These are phyloP conservation scores for Scaptomyza graminum DNA, from an alignment of 1,140 invertebrate genomes.

Conservation along the genomic window DNA sequence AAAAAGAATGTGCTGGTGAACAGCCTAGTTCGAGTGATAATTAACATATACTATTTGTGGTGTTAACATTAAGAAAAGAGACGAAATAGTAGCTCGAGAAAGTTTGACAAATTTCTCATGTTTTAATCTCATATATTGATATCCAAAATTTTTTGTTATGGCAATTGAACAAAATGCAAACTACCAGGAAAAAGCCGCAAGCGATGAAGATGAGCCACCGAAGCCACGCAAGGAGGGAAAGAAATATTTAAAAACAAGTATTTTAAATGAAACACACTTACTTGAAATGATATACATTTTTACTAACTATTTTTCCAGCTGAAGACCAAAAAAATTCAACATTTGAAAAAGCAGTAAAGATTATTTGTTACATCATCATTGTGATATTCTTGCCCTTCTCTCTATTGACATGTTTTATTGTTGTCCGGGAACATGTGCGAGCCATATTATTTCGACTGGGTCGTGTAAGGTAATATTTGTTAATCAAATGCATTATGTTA, in stretches of 20 bases:
- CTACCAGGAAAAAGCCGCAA: not conserved
- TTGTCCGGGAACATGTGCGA: conserved; percentile 88
- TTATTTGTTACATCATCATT: conserved; percentile 89
- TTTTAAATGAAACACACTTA: not conserved
- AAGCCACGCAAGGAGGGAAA: conserved; percentile 7
- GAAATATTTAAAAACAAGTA: conserved; percentile 44
- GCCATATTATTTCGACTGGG: conserved; percentile 94
- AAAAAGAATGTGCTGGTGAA: too few species aligned
- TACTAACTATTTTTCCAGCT: conserved; percentile 15
- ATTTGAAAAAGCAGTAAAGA: conserved; percentile 89
- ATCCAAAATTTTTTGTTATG: conserved; percentile 1
- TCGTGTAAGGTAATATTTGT: conserved; percentile 86
- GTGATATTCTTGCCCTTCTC: conserved; percentile 92
- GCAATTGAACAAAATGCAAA: not conserved
- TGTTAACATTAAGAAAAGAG: too few species aligned
- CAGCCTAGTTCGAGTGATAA: too few species aligned
- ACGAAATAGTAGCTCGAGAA: not conserved
- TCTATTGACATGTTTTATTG: conserved; percentile 89
- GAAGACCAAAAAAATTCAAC: conserved; percentile 18
- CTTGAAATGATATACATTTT: too few species aligned
- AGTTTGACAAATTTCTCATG: not conserved
- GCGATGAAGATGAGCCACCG: not conserved
- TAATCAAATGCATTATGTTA: not conserved
- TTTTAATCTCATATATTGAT: not conserved
- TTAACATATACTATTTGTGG: too few species aligned